Conservation (phyloP, 2,888 invertebrate genomes). For the Carterocephalus palaemon region DNA sequence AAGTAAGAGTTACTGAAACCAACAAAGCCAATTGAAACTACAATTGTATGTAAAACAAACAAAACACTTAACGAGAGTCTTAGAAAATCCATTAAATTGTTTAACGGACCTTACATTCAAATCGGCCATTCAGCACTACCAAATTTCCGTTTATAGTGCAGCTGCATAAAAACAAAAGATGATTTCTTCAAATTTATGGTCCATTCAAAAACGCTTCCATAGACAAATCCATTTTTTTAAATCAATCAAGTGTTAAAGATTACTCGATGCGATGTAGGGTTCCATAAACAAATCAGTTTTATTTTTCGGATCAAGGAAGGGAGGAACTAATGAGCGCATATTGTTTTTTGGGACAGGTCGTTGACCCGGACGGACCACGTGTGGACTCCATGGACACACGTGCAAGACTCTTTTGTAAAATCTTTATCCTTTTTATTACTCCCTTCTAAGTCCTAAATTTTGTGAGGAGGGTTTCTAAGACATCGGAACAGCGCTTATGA, state of each 20-base stretch:
- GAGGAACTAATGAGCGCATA: constrained; percentile 48
- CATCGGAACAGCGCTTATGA: constrained; percentile 33
- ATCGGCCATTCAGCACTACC: constrained; percentile 22
- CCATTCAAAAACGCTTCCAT: constrained; percentile 24
- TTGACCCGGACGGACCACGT: constrained; percentile 60
- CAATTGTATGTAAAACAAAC: too few species aligned
- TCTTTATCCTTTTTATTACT: constrained; percentile 59
- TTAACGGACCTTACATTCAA: constrained; percentile 10
- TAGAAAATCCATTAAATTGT: constrained; percentile 11
- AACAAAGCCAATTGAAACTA: too few species aligned
- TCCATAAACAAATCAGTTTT: constrained; percentile 31
- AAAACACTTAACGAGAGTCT: background rate
- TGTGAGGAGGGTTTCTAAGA: constrained; percentile 55
- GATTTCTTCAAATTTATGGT: constrained; percentile 34
- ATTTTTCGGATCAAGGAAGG: constrained; percentile 40
- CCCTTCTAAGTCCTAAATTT: constrained; percentile 57
- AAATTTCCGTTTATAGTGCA: constrained; percentile 42
- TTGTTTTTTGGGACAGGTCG: constrained; percentile 56
- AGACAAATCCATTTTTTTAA: constrained; percentile 24
- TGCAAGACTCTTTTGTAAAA: constrained; percentile 58
- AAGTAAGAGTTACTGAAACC: too few species aligned
- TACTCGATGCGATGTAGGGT: constrained; percentile 27
- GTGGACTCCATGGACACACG: constrained; percentile 54
- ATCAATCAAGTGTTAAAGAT: constrained; percentile 24
- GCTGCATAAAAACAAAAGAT: constrained; percentile 59